Conservation (phyloP, 2,797 vertebrate species). For the Epinephelus awoara region DNA sequence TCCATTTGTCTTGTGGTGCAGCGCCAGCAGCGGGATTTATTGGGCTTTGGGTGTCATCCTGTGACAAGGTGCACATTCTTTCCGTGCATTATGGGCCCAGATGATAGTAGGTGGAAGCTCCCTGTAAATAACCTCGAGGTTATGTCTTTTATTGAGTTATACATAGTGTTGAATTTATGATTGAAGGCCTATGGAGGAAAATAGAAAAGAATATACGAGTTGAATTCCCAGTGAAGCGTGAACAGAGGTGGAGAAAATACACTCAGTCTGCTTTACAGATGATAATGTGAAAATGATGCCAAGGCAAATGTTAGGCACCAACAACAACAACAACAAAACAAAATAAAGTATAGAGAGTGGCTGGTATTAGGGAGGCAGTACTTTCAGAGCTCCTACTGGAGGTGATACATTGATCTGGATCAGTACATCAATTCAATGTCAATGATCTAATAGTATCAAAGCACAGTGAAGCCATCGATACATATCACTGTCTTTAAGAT, state of each 20-base stretch:
- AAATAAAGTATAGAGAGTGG: not conserved
- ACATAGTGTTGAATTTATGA: slow-evolving; percentile 71
- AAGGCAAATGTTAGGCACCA: slow-evolving; percentile 4
- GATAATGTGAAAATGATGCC: slow-evolving; percentile 33
- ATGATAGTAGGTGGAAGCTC: slow-evolving; percentile 74
- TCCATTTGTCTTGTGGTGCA: slow-evolving; percentile 78
- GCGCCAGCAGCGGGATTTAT: slow-evolving; percentile 80
- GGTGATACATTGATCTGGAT: too few species aligned
- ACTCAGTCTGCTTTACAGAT: slow-evolving; percentile 7
- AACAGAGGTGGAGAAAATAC: slow-evolving; percentile 33
- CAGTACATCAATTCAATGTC: too few species aligned
- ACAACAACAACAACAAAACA: not conserved
- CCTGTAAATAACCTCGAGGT: slow-evolving; percentile 85
- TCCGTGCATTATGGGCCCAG: slow-evolving; percentile 72
- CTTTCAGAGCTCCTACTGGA: not conserved
- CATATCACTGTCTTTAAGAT: too few species aligned
- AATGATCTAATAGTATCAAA: too few species aligned
- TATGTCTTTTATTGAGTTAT: slow-evolving; percentile 78
- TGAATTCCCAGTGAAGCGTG: slow-evolving; percentile 37
- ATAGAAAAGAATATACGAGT: slow-evolving; percentile 47
- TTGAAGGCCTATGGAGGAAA: slow-evolving; percentile 41
- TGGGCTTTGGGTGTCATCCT: slow-evolving; percentile 78
- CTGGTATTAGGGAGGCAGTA: not conserved
- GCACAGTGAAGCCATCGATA: too few species aligned
- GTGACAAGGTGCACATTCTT: slow-evolving; percentile 85